Evolutionary conservation across 92 coral and sea anemone species (phyloP), one percentile per base, ranked within the genome.

Genomic region (Zoanthus gigantus): DNA sequence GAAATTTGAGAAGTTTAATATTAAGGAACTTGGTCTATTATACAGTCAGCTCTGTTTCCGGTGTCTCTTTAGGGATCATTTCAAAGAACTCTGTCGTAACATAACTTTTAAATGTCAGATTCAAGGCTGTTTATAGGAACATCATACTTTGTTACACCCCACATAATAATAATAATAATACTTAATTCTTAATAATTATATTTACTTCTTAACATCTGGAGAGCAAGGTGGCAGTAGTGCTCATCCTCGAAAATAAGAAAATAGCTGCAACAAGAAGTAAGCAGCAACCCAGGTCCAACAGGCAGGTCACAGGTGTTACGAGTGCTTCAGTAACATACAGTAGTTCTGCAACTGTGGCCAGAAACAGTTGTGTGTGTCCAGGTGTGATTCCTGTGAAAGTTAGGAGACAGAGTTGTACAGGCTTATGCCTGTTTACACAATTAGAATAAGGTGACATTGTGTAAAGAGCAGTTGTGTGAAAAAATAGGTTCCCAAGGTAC

Each of bases 21-120:
- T 23, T 23, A 23, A 23, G n/a, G 15, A 71, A 12, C 45, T 71
- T 15, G 30, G 75, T 31, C 30, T 9, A 71, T 1, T 30, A 12
- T 28, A 71, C 46, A 29, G 75, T 71, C 75, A 71, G 75, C 75
- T 71, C n/a, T 71, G 75, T 15, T 71, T 71, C 75, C 75, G 44
- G 45, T 71, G 75, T 34, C 75, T 71, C 4, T 7, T 2, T 71
- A 48, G 45, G 75, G 75, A 45, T 5, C 77, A 72, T 37, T 37
- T 72, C 16, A 72, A 72, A 18, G 77, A 72, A 11, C 77, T 9
- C 7, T 72, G 77, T 17, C 77, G 50, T 9, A 72, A 72, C 6
- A 17, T 10, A 72, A 72, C 53, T 8, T 72, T 72, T 10, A 72
- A 72, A 10, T 72, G 77, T 23, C 77, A 72, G 77, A n/a, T 72